Conservation (phyloP, 2,888 invertebrate species). For the Thecocarcelia acutangulata region DNA sequence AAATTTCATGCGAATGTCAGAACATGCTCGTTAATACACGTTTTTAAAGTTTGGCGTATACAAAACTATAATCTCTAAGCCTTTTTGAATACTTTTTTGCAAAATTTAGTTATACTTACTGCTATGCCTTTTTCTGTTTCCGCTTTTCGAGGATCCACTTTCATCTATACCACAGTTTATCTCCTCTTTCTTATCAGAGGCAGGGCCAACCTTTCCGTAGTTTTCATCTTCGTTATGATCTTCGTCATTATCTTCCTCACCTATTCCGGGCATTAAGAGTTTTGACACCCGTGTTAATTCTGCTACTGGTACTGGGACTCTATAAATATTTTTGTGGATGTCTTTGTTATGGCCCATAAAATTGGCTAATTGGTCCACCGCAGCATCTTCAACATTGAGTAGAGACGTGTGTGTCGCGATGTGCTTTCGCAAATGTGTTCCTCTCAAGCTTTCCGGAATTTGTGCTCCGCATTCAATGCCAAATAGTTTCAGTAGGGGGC, state of each 20-base stretch:
- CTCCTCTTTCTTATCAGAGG: too few relatives aligned
- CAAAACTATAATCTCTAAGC: too few relatives aligned
- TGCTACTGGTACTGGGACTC: constrained; percentile 24
- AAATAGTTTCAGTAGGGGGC: constrained; percentile 21
- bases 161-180: too few relatives aligned
- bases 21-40: too few relatives aligned
- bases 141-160: too few relatives aligned
- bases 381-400: constrained; percentile 26
- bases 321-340: constrained; percentile 39
- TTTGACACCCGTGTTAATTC: constrained; percentile 33
- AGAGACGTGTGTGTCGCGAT: constrained; percentile 43
- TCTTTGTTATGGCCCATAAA: constrained; percentile 49
- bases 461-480: constrained; percentile 28
- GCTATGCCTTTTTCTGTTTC: too few relatives aligned
- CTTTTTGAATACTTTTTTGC: too few relatives aligned
- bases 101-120: too few relatives aligned
- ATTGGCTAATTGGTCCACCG: constrained; percentile 35
- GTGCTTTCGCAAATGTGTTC: constrained; percentile 40
- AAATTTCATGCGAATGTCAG: too few relatives aligned
- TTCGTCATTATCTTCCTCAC: neutral
- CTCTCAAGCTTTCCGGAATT: constrained; percentile 35
- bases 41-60: too few relatives aligned
- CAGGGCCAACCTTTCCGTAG: too few relatives aligned
- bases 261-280: constrained; percentile 26
- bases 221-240: neutral